Percentiles rank a stretch among this genome's conserved stretches.
These are phyloP conservation scores for Parauchenoglanis ngamensis DNA, from an alignment of 2,797 vertebrate species.

Conservation along the genomic window DNA sequence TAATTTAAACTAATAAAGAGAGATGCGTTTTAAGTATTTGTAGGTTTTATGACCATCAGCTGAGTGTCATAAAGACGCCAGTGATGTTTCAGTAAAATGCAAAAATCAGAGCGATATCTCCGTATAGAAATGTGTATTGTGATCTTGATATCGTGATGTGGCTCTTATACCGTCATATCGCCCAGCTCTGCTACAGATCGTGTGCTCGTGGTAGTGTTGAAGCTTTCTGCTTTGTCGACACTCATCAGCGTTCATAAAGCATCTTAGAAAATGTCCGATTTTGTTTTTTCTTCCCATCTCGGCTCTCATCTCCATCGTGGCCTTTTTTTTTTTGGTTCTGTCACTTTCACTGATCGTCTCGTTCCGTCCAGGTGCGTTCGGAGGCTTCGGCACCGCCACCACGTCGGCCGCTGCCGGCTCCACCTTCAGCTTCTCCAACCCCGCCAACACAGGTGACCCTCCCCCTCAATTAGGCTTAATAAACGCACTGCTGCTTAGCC, in stretches of 20 bases:
- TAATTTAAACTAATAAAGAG: not conserved
- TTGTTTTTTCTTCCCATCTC: not conserved
- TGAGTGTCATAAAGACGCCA: not conserved
- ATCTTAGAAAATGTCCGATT: not conserved
- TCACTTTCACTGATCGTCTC: not conserved
- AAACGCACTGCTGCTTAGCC: not conserved
- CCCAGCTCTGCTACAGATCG: not conserved
- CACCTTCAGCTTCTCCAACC: constrained; percentile 87
- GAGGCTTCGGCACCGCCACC: constrained; percentile 88
- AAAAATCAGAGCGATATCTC: not conserved
- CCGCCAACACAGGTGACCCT: constrained; percentile 78
- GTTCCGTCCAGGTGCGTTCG: constrained; percentile 80
- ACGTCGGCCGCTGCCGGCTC: constrained; percentile 79
- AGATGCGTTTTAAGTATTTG: not conserved
- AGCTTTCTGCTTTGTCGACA: not conserved
- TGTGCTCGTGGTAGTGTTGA: not conserved
- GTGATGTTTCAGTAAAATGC: not conserved
- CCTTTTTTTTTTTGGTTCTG: not conserved
- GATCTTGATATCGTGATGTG: not conserved
- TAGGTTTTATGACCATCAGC: not conserved
- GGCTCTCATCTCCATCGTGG: constrained; percentile 4
- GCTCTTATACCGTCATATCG: not conserved
- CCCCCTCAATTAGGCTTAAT: not conserved
- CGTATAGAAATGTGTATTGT: not conserved
- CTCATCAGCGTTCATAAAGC: not conserved